A percentile compares a stretch with the other conserved stretches of the same genome.
phyloP scores from a whole-genome alignment of 2,797 vertebrate species.

The Tangara arthus region DNA sequence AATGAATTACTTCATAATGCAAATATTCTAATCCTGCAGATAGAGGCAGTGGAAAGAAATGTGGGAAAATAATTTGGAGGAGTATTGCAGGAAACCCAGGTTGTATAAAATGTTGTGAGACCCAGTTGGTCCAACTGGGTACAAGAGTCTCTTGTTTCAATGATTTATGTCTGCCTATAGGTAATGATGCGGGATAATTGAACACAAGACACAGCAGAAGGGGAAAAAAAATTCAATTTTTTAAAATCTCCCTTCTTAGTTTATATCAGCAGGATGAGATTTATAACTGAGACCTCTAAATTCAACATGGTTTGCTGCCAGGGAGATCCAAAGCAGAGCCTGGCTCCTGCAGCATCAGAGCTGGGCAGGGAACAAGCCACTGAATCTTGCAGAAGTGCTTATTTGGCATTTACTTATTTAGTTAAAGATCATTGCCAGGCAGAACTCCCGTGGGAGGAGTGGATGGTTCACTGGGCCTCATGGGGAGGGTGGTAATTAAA shows the following conservation, averaged over 20 bases:
- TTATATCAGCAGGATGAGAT: background rate
- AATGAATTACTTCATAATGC: background rate
- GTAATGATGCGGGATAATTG: background rate
- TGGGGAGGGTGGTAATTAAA: conserved; percentile 87
- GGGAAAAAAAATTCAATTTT: background rate
- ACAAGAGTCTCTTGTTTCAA: background rate
- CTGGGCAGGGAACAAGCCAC: conserved; percentile 12
- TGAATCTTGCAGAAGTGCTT: conserved; percentile 64
- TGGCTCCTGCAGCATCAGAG: background rate
- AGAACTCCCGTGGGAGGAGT: conserved; percentile 75
- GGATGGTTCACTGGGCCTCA: conserved; percentile 78
- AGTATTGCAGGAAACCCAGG: background rate
- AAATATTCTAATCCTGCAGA: background rate
- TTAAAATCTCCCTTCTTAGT: background rate
- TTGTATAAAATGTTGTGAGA: background rate
- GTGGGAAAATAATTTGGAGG: background rate
- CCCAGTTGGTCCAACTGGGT: background rate
- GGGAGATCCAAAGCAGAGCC: background rate
- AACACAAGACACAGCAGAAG: background rate
- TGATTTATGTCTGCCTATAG: background rate
- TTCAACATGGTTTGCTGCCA: conserved; percentile 4
- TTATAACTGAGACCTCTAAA: background rate
- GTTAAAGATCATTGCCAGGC: conserved; percentile 77
- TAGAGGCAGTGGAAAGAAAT: background rate
- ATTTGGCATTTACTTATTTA: conserved; percentile 80